Conservation (phyloP, 2,797 vertebrate species). For the Coluber constrictor region DNA sequence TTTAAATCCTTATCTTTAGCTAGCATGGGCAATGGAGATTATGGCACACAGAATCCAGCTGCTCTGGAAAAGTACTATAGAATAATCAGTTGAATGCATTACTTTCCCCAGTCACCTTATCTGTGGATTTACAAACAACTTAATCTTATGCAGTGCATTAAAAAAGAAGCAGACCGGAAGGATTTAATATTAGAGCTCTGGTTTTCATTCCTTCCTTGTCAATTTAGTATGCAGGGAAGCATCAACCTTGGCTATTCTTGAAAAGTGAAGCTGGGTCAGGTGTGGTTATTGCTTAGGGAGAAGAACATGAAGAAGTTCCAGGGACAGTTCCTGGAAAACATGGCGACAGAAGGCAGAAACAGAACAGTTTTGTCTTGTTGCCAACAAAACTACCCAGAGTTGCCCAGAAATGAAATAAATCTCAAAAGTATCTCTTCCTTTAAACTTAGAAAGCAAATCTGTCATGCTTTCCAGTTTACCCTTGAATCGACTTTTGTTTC, state of each 20-base stretch:
- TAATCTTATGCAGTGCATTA: slow-evolving; percentile 14
- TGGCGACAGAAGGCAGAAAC: neutral
- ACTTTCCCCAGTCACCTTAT: neutral
- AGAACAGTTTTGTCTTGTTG: neutral
- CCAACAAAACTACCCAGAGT: neutral
- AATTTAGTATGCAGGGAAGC: neutral
- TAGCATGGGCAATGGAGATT: neutral
- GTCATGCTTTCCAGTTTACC: neutral
- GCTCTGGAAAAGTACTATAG: neutral
- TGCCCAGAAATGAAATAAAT: neutral
- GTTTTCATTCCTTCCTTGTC: neutral
- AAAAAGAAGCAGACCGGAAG: slow-evolving; percentile 9
- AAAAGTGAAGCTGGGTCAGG: neutral
- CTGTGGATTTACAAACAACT: neutral
- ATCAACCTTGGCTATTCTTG: neutral
- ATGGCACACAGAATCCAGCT: neutral
- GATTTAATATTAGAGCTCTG: slow-evolving; percentile 24
- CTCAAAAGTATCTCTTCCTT: neutral
- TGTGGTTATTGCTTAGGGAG: neutral
- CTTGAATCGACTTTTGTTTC: neutral
- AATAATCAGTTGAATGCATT: neutral
- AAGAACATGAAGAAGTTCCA: neutral
- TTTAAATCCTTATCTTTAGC: neutral
- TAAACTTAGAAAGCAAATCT: neutral
- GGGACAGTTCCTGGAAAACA: neutral